A percentile compares a stretch with the other conserved stretches of the same genome.
These are phyloP conservation scores for Scatophagus argus DNA, from an alignment of 2,113 vertebrate genomes.

Conservation along the genomic window DNA sequence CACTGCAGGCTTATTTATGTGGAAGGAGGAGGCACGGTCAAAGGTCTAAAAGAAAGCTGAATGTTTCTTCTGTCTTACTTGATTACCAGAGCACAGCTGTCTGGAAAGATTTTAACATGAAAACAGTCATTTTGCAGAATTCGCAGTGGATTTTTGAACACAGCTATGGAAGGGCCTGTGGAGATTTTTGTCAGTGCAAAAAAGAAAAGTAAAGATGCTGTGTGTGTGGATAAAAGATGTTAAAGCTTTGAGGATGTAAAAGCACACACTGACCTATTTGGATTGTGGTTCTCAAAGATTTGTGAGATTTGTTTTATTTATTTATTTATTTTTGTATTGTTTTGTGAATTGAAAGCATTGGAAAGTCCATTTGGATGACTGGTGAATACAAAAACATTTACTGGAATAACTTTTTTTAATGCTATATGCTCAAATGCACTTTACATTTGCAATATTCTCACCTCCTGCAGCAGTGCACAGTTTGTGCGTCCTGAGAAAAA, in stretches of 20 bases:
- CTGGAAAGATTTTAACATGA: not conserved
- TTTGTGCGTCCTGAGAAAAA: not conserved
- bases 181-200: not conserved
- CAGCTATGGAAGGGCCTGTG: not conserved
- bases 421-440: not conserved
- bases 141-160: not conserved
- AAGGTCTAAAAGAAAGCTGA: not conserved
- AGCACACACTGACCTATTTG: not conserved
- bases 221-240: not conserved
- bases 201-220: no score
- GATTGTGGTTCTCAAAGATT: not conserved
- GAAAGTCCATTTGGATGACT: not conserved
- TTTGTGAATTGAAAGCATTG: slow-evolving; percentile 1
- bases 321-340: no score
- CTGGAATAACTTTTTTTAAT: not conserved
- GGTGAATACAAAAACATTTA: not conserved
- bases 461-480: not conserved
- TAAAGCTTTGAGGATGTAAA: not conserved
- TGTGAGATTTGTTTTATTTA: not conserved
- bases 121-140: not conserved
- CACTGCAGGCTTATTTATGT: slow-evolving; percentile 21
- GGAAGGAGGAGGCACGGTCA: slow-evolving; percentile 4
- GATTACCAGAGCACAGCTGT: slow-evolving; percentile 12
- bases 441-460: not conserved
- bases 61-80: not conserved